Evolutionary conservation across 2,113 vertebrate genomes (phyloP).

Genomic region (Proterorhinus semilunaris): DNA sequence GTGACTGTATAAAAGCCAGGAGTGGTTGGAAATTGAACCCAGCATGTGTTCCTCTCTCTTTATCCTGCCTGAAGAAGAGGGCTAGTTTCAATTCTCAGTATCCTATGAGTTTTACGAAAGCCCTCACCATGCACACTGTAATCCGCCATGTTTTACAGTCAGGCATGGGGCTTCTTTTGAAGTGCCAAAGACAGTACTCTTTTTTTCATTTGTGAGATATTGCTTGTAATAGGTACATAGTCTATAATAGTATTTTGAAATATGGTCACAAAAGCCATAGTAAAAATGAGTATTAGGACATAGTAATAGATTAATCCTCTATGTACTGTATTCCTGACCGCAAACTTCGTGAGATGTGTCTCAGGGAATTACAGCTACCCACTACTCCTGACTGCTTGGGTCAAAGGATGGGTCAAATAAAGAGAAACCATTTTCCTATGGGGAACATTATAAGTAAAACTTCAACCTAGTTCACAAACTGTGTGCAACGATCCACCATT

Average conservation of each 20-base stretch:
- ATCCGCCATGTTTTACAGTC: constrained; percentile 18
- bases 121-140: constrained; percentile 13
- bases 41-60: constrained; percentile 24
- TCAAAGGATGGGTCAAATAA: no score
- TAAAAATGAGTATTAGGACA: neutral
- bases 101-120: constrained; percentile 39
- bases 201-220: neutral
- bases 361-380: no score
- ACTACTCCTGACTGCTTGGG: no score
- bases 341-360: no score
- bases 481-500: no score
- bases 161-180: constrained; percentile 5
- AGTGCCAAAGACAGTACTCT: constrained; percentile 2
- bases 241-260: neutral
- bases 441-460: no score
- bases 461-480: no score
- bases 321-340: no score
- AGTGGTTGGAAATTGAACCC: constrained; percentile 11
- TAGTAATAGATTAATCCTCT: no score
- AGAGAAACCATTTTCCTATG: no score
- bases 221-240: neutral
- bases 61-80: constrained; percentile 13
- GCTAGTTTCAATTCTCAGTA: constrained; percentile 17
- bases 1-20: neutral
- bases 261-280: neutral